Evolutionary conservation across 2,888 invertebrate genomes (phyloP).

Genomic region (Scrobipalpa atriplicella): DNA sequence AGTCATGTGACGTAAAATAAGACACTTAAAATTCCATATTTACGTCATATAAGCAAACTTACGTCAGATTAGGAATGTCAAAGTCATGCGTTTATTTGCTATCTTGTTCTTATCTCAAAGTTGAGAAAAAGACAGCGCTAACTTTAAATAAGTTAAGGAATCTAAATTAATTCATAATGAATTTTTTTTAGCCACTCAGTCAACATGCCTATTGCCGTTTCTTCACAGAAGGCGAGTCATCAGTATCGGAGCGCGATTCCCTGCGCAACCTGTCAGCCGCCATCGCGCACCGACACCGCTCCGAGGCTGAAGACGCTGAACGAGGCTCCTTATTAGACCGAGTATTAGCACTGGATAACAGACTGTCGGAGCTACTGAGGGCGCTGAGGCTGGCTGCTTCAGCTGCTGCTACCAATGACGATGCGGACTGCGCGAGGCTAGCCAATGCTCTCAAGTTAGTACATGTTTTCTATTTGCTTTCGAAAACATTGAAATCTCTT

Average conservation of each 20-base stretch:
- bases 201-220: no score
- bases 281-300: constrained; percentile 87
- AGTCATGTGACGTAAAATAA: no score
- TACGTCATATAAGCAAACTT: neutral
- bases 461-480: neutral
- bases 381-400: constrained; percentile 89
- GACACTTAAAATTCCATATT: no score
- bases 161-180: no score
- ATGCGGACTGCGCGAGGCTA: constrained; percentile 70
- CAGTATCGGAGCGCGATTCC: constrained; percentile 84
- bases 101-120: no score
- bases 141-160: no score
- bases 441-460: constrained; percentile 79
- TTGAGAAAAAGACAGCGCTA: no score
- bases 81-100: no score
- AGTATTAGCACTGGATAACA: constrained; percentile 81
- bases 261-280: constrained; percentile 90
- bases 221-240: constrained; percentile 54
- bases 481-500: no score
- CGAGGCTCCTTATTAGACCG: constrained; percentile 59
- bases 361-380: constrained; percentile 87
- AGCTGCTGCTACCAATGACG: constrained; percentile 85
- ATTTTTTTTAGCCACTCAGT: no score
- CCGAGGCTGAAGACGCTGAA: constrained; percentile 82
- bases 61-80: no score